These are phyloP conservation scores for Aricia agestis DNA, from an alignment of 1,140 invertebrate species.

Conservation along the genomic window DNA sequence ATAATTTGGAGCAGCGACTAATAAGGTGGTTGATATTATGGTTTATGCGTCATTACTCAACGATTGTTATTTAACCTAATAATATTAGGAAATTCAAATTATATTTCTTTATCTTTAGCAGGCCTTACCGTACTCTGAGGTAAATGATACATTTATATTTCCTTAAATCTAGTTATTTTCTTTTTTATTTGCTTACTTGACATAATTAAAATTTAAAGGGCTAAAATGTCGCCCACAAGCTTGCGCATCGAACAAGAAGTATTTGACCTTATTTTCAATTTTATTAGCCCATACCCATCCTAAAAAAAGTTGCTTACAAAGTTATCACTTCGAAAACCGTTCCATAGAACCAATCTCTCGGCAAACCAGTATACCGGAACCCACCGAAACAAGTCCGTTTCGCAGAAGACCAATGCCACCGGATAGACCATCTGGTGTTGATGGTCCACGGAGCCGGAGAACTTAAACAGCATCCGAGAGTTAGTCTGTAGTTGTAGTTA, in stretches of 20 bases:
- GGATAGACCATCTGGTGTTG: constrained; percentile 62
- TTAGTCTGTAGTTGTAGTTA: too few relatives aligned
- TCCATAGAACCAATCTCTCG: constrained; percentile 47
- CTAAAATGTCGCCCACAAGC: too few relatives aligned
- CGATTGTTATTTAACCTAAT: too few relatives aligned
- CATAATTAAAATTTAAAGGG: too few relatives aligned
- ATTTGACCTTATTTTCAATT: too few relatives aligned
- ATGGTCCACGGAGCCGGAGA: constrained; percentile 71
- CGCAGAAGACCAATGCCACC: constrained; percentile 33
- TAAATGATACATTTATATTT: not conserved
- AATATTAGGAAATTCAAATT: not conserved
- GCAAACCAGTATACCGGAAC: constrained; percentile 60
- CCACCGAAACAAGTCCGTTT: constrained; percentile 42
- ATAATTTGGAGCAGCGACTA: too few relatives aligned
- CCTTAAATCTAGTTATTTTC: not conserved
- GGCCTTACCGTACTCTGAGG: constrained; percentile 8
- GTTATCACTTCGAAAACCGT: too few relatives aligned
- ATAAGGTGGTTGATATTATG: too few relatives aligned
- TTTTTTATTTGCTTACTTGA: not conserved
- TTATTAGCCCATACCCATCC: too few relatives aligned
- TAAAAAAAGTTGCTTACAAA: too few relatives aligned
- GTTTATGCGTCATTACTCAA: too few relatives aligned
- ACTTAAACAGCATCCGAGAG: constrained; percentile 28
- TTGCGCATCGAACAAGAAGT: too few relatives aligned
- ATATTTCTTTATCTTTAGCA: not conserved